phyloP scores from a whole-genome alignment of 30 jellyfish, hydroid and myxozoan genomes.

The Cassiopea xamachana region DNA sequence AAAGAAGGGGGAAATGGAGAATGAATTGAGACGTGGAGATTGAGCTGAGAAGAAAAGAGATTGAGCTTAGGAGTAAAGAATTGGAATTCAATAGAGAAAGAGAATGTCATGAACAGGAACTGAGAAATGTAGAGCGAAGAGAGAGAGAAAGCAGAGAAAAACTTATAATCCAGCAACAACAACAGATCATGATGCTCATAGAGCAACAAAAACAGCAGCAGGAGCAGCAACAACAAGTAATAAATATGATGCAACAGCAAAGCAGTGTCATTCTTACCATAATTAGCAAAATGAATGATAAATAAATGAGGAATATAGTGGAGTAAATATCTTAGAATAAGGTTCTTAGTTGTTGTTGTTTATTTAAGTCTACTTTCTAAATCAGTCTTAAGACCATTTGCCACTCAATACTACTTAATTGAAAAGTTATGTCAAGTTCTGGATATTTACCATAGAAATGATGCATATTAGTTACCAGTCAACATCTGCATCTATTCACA shows the following conservation, averaged over 20 bases:
- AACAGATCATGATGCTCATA: neutral
- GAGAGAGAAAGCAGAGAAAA: slow-evolving; percentile 2
- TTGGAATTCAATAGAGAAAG: neutral
- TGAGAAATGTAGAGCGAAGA: neutral
- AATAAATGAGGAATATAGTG: neutral
- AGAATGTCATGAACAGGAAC: neutral
- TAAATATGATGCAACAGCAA: neutral
- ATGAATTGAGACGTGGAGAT: neutral
- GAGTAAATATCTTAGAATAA: no score
- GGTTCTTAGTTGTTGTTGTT: neutral
- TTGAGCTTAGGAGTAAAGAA: neutral
- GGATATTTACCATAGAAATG: neutral
- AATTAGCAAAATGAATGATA: neutral
- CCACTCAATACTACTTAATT: neutral
- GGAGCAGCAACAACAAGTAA: neutral
- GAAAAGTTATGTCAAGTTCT: neutral
- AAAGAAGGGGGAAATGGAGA: neutral
- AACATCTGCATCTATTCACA: neutral
- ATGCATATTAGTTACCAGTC: neutral
- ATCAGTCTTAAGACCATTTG: neutral
- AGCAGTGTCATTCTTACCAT: neutral
- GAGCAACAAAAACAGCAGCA: neutral
- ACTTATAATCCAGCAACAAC: neutral
- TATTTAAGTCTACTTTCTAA: neutral
- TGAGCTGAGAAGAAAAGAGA: neutral